Percentiles rank a stretch among this genome's conserved stretches.
phyloP scores from a whole-genome alignment of 2,797 vertebrate species.

The Denticeps clupeoides region DNA sequence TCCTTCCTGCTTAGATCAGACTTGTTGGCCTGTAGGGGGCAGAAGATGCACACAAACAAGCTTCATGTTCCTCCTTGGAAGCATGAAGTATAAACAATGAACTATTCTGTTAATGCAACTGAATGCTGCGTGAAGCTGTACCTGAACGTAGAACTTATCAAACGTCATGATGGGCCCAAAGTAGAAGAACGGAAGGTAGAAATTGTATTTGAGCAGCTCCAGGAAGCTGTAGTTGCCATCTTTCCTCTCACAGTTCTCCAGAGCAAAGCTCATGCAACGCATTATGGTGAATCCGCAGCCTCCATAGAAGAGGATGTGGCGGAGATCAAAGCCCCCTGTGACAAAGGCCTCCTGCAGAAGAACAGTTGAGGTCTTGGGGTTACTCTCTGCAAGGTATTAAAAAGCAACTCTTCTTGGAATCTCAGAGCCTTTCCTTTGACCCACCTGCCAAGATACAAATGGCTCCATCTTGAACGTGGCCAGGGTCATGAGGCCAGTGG shows the following conservation, averaged over 20 bases:
- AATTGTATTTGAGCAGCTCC: constrained; percentile 95
- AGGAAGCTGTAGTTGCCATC: constrained; percentile 81
- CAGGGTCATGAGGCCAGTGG: constrained; percentile 74
- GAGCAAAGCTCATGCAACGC: constrained; percentile 89
- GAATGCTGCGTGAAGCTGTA: too few species aligned
- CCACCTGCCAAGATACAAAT: constrained; percentile 87
- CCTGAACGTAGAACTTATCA: constrained; percentile 81
- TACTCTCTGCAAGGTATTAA: too few species aligned
- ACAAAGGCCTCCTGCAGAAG: constrained; percentile 70
- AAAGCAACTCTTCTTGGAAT: neutral
- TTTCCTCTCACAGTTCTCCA: constrained; percentile 76
- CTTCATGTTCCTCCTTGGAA: too few species aligned
- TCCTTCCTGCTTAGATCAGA: constrained; percentile 64
- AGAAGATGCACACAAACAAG: too few species aligned
- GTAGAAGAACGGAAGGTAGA: constrained; percentile 98
- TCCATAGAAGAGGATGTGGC: constrained; percentile 82
- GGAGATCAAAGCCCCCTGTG: constrained; percentile 76
- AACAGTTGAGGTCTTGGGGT: too few species aligned
- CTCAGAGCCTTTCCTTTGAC: constrained; percentile 1
- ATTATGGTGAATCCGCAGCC: constrained; percentile 86
- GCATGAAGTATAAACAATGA: too few species aligned
- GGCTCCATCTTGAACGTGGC: constrained; percentile 87
- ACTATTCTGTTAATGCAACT: too few species aligned
- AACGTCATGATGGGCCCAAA: constrained; percentile 96
- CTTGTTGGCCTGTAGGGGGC: constrained; percentile 68